Evolutionary conservation across 2,888 invertebrate genomes (phyloP), one percentile per base, ranked within the genome.

Genomic region (Polydrusus pterygomalis): DNA sequence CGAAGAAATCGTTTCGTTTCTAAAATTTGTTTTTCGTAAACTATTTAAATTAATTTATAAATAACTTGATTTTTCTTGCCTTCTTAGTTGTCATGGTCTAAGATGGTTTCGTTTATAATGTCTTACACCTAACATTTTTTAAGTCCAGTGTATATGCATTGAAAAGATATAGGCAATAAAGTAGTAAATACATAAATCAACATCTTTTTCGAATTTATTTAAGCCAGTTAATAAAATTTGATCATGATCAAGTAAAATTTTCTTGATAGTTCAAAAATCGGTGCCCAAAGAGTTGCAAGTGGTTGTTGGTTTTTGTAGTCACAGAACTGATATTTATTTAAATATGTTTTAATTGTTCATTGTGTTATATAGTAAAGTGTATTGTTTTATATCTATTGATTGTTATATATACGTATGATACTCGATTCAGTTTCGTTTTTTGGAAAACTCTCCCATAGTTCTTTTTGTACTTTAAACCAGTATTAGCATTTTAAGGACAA

Each of bases 401-500:
- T 83, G 83, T 83, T 82, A 82, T 83, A 81, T 82, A 81, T 81
- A 82, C 80, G 81, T 82, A 79, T 82, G 81, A 83, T 86, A 86
- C 84, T 86, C 64, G 38, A 38, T 58, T 70, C 70, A 43, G 56
- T 86, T 86, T 84, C 84, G 82, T 82, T 84, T 84, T 81, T 83
- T 82, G 82, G 80, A 69, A 58, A 80, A 81, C 81, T 80, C 80
- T 77, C 82, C 80, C 82, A 81, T 82, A 83, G 84, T 86, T 83
- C 56, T 86, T 86, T 87, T 87, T 87, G 86, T 86, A 86, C 86
- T 85, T 73, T 85, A 85, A 85, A 86, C 84, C 87, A 87, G 86
- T 87, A 87, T 87, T 86, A 86, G 84, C 82, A 83, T 82, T 83
- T 82, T 82, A 83, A 82, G 83, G 84, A 82, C 84, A 85, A 84